A percentile compares a stretch with the other conserved stretches of the same genome.
Evolutionary conservation across 1,140 invertebrate species (phyloP).

Genomic region (Scylla paramamosain): DNA sequence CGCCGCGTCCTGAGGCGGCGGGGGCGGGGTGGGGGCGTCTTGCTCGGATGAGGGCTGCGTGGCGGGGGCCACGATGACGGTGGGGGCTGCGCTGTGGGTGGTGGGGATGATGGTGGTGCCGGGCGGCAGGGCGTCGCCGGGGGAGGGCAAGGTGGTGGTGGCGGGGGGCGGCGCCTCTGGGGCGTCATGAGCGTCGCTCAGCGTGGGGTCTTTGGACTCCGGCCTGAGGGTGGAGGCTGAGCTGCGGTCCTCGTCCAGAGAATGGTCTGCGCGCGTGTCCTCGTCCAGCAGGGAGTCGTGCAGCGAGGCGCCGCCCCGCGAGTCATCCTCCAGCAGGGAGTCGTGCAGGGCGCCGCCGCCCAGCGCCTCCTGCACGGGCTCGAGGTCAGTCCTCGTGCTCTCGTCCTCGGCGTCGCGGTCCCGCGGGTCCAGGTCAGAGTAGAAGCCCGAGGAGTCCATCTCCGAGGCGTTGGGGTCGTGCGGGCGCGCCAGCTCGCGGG

Average conservation of each 20-base stretch:
- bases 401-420: slow-evolving; percentile 75
- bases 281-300: slow-evolving; percentile 51
- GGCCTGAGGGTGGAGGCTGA: slow-evolving; percentile 70
- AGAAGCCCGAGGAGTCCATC: slow-evolving; percentile 77
- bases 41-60: no score
- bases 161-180: background rate
- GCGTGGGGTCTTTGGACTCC: slow-evolving; percentile 60
- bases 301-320: slow-evolving; percentile 40
- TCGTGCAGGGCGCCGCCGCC: slow-evolving; percentile 55
- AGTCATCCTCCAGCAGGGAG: slow-evolving; percentile 63
- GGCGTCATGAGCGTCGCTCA: slow-evolving; percentile 42
- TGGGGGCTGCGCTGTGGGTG: background rate
- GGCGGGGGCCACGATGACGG: slow-evolving; percentile 42
- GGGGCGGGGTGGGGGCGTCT: background rate
- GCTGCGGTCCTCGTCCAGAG: slow-evolving; percentile 74
- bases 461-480: slow-evolving; percentile 74
- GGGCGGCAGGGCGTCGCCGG: background rate
- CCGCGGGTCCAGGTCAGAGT: slow-evolving; percentile 76
- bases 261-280: slow-evolving; percentile 65
- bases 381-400: slow-evolving; percentile 70
- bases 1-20: background rate
- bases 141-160: slow-evolving; percentile 34
- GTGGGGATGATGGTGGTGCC: background rate
- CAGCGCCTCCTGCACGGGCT: slow-evolving; percentile 69
- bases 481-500: slow-evolving; percentile 71